Evolutionary conservation across 1,140 invertebrate genomes (phyloP), one percentile per base, ranked within the genome.

Genomic region (Ceratoteleas bidentatus): DNA sequence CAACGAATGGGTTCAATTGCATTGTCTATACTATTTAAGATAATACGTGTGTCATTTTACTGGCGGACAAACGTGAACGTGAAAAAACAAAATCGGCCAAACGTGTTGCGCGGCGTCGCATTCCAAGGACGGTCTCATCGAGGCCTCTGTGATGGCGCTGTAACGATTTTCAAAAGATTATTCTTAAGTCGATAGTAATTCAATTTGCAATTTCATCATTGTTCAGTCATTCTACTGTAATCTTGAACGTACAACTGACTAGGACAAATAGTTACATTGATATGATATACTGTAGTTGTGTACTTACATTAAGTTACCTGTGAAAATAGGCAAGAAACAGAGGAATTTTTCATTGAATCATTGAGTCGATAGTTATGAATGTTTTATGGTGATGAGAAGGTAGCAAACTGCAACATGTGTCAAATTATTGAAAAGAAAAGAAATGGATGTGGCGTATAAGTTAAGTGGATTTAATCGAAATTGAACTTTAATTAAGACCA

Each of bases 41-140:
- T 83, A 78, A 83, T 75, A 78, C 81, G 76, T 79, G 81, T 74
- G 80, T 64, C 57, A 78, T 73, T 78, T 78, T 83, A 72, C n/a
- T 72, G 16, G 54, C 15, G 43, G 36, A 73, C 36, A 64, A 72
- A 70, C 34, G 73, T 80, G 33, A 47, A 68, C 56, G 43, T 62
- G 53, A 72, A 65, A 62, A 76, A 76, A 69, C 8, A 75, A 75
- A 81, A 69, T 34, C 78, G 65, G 64, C 65, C 49, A 57, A n/a
- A 73, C 24, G 24, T 24, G 72, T 61, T 32, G 74, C 43, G 70
- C 45, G 66, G 70, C 58, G 56, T 72, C 56, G 79, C 53, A 40
- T 72, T 76, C 79, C 73, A 54, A 58, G 50, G 72, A 60, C 53
- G 49, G 62, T 65, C 70, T 49, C 72, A 66, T 80, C 52, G 24